Percentiles rank a stretch among this genome's conserved stretches.
Conservation (phyloP, 1,140 invertebrate species). For the Oryctes rhinoceros region DNA sequence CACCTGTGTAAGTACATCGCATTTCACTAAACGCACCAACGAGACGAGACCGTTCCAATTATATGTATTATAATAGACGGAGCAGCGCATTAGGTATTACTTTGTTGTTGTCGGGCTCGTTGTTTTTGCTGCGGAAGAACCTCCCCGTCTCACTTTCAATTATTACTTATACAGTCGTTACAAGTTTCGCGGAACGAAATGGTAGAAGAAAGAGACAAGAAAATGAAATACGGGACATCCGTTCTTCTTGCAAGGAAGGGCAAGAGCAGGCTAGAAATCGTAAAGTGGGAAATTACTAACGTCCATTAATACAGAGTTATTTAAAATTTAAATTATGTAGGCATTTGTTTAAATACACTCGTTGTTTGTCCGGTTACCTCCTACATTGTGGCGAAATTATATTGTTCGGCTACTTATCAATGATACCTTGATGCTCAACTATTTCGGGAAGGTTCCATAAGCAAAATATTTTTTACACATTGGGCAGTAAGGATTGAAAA, state of each 20-base stretch:
- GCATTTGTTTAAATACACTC: too few relatives aligned
- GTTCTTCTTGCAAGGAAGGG: neutral
- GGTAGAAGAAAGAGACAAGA: neutral
- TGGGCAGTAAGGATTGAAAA: too few relatives aligned
- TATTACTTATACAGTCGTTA: neutral
- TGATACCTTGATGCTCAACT: too few relatives aligned
- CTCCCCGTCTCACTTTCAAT: neutral
- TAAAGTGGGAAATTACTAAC: too few relatives aligned
- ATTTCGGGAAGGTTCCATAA: too few relatives aligned
- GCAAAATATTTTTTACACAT: too few relatives aligned
- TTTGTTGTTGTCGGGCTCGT: neutral
- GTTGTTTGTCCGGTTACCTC: too few relatives aligned
- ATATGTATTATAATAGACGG: neutral
- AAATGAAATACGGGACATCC: neutral
- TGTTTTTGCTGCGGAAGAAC: neutral
- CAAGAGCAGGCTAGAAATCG: too few relatives aligned
- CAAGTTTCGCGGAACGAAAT: neutral
- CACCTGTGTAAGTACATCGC: conserved; percentile 6
- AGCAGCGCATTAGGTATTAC: neutral
- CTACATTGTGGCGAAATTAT: too few relatives aligned
- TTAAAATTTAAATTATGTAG: too few relatives aligned
- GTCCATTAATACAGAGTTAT: too few relatives aligned
- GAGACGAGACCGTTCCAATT: neutral
- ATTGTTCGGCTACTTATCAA: too few relatives aligned
- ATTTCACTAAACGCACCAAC: neutral